These are phyloP conservation scores for Montipora cactus DNA, from an alignment of 64 coral and sea anemone genomes.

Conservation along the genomic window DNA sequence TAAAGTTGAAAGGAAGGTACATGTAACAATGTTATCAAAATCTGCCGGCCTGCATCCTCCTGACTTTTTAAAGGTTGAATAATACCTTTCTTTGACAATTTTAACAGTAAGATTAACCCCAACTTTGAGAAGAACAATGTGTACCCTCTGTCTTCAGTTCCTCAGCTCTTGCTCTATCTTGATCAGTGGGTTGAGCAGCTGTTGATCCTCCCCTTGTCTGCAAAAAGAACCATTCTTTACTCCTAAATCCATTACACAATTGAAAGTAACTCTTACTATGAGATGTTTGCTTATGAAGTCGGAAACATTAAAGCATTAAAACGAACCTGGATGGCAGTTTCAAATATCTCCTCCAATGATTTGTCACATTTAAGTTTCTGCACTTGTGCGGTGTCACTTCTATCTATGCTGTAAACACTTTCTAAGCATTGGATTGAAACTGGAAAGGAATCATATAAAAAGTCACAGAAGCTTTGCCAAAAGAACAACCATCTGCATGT, in stretches of 20 bases:
- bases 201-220: conserved; percentile 80
- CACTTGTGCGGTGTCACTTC: conserved; percentile 35
- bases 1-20: too few species aligned
- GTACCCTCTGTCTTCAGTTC: conserved; percentile 86
- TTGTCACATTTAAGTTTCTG: conserved; percentile 70
- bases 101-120: too few species aligned
- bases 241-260: neutral
- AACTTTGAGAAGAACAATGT: neutral
- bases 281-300: too few species aligned
- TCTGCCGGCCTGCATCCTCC: too few species aligned
- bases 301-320: too few species aligned
- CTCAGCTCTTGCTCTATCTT: conserved; percentile 67
- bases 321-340: conserved; percentile 44
- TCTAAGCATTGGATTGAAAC: conserved; percentile 92
- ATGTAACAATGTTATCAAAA: too few species aligned
- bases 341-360: conserved; percentile 90
- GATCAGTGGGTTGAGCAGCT: conserved; percentile 68
- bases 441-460: conserved; percentile 12
- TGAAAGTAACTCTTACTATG: too few species aligned
- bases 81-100: too few species aligned
- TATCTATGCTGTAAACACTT: conserved; percentile 80
- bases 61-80: too few species aligned
- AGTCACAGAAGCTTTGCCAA: too few species aligned
- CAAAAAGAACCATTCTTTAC: neutral
- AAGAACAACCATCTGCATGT: too few species aligned